Evolutionary conservation across 2,888 invertebrate species (phyloP).

Genomic region (Syritta pipiens): DNA sequence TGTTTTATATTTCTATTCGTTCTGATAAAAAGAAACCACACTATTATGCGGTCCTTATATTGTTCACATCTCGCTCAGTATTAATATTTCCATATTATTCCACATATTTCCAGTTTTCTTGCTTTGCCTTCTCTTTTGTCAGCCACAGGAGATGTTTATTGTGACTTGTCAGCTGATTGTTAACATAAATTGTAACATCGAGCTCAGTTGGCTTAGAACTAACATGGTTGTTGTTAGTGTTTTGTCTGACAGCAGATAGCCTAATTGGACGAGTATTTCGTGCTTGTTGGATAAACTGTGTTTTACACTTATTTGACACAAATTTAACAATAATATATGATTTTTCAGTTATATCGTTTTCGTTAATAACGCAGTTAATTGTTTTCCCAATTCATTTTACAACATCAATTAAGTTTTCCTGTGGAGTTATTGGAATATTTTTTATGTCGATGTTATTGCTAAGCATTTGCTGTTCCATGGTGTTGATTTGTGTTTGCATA

Average conservation of each 20-base stretch:
- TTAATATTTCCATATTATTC: not conserved
- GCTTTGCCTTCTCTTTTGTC: not conserved
- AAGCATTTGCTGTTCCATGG: slow-evolving; percentile 19
- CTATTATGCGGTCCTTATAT: no score
- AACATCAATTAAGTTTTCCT: not conserved
- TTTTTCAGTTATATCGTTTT: not conserved
- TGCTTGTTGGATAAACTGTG: not conserved
- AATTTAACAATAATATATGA: not conserved
- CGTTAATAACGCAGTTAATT: no score
- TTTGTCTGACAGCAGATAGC: not conserved
- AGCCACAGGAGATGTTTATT: not conserved
- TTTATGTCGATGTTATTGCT: not conserved
- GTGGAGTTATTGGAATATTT: not conserved
- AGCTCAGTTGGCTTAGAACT: not conserved
- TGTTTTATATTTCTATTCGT: not conserved
- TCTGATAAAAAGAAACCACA: no score
- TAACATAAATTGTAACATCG: not conserved
- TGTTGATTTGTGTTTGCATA: slow-evolving; percentile 32
- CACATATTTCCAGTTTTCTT: not conserved
- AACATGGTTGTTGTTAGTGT: not conserved
- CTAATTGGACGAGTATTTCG: not conserved
- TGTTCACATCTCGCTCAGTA: not conserved
- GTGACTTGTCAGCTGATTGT: not conserved
- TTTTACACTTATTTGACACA: not conserved
- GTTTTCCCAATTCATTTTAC: no score